Evolutionary conservation across 2,888 invertebrate species (phyloP), one percentile per base, ranked within the genome.

Genomic region (Dolomedes plantarius): DNA sequence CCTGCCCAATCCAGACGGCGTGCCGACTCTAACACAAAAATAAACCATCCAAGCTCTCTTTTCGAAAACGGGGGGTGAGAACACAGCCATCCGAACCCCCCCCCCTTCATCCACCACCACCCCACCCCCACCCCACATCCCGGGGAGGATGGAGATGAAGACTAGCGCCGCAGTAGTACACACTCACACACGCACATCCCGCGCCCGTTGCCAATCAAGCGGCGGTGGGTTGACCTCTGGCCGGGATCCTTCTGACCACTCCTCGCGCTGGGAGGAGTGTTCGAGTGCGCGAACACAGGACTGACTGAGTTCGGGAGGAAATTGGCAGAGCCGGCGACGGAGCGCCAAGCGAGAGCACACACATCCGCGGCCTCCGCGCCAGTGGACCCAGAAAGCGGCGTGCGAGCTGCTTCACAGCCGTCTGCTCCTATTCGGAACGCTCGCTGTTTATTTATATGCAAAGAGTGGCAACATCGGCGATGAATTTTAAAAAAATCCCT

Each of bases 151-250:
- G 36, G 41, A 27, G 19, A 72, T 41, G 68, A 76, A 78, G 32
- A 67, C 71, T 32, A 28, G 46, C 50, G 31, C 27, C 46, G 68
- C 83, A 78, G 56, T 56, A 56, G 56, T 23, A 16, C 56, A 23
- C 23, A 5, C 56, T n/a, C n/a, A n/a, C n/a, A n/a, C 56, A 56
- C 5, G 23, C 23, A 56, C 72, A 32, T 41, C 39, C 27, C 36
- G 72, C 67, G 78, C 68, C 82, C 82, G 77, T 81, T 86, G 78
- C 87, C 83, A 83, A 87, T 83, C 87, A 87, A 78, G 78, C 72
- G 67, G 68, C 81, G 79, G 82, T 83, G 87, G 87, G 87, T 77
- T 87, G 87, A 87, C 87, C 87, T 77, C 74, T 78, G 81, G 82
- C 78, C 82, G 72, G 81, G 74, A 68, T 78, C 67, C 56, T 77